A percentile compares a stretch with the other conserved stretches of the same genome.
phyloP scores from a whole-genome alignment of 2,888 invertebrate genomes.

The Diarsia mendica region DNA sequence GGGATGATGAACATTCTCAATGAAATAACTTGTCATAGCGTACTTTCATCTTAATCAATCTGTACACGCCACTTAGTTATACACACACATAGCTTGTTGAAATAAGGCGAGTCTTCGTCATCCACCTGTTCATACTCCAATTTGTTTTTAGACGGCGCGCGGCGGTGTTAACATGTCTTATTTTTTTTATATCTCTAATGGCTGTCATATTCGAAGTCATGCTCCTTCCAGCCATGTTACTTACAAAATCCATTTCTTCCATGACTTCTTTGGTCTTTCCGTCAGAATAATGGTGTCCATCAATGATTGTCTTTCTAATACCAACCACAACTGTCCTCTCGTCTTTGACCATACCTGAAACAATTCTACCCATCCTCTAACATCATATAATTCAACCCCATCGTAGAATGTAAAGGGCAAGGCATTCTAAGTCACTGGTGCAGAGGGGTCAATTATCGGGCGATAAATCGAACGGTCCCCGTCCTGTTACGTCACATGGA shows the following conservation, averaged over 20 bases:
- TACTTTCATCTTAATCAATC: neutral
- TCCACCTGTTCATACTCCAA: neutral
- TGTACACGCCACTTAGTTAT: neutral
- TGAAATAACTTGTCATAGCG: neutral
- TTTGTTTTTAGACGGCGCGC: neutral
- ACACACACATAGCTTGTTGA: neutral
- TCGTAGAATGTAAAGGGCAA: neutral
- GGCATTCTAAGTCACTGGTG: slow-evolving; percentile 29
- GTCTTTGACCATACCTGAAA: neutral
- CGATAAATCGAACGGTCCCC: slow-evolving; percentile 59
- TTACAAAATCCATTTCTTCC: neutral
- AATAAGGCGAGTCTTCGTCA: neutral
- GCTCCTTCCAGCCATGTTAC: neutral
- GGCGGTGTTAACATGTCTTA: too few relatives aligned
- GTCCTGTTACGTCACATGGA: slow-evolving; percentile 46
- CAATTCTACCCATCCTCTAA: neutral
- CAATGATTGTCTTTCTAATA: neutral
- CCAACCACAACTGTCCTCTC: neutral
- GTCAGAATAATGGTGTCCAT: neutral
- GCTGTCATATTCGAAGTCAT: neutral
- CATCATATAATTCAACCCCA: slow-evolving; percentile 37
- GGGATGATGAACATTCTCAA: neutral
- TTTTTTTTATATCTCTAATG: neutral
- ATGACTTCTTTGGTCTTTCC: neutral
- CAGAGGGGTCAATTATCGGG: slow-evolving; percentile 59